Evolutionary conservation across 2,797 vertebrate genomes (phyloP).

Genomic region (Notolabrus celidotus): DNA sequence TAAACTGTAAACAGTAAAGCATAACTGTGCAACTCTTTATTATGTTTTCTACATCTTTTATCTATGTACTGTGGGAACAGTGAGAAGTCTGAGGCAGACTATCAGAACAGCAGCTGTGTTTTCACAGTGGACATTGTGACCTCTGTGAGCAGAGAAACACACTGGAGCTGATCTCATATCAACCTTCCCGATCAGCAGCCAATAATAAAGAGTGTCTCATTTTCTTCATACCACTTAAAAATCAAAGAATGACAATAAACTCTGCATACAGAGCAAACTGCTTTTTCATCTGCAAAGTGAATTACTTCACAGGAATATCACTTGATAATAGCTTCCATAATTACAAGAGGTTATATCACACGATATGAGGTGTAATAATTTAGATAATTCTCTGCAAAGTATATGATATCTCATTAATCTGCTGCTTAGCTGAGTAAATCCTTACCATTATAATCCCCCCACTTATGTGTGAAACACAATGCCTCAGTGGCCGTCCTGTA

Average conservation of each 20-base stretch:
- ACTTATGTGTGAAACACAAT: conserved; percentile 27
- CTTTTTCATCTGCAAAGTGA: conserved; percentile 30
- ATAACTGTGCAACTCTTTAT: not conserved
- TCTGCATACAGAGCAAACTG: conserved; percentile 1
- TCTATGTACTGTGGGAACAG: conserved; percentile 1
- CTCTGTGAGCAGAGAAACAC: conserved; percentile 35
- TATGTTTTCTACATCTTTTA: conserved; percentile 4
- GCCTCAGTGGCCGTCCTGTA: conserved; percentile 46
- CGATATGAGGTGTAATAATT: conserved; percentile 34
- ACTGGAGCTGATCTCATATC: conserved; percentile 38
- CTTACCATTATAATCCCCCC: conserved; percentile 56
- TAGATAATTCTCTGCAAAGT: conserved; percentile 56
- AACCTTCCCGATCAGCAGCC: conserved; percentile 39
- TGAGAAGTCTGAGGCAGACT: conserved; percentile 16
- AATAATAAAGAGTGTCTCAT: conserved; percentile 36
- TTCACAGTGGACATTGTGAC: conserved; percentile 34
- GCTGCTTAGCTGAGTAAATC: conserved; percentile 60
- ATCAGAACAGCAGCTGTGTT: conserved; percentile 36
- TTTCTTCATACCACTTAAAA: conserved; percentile 16
- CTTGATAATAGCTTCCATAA: conserved; percentile 40
- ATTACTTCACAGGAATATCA: conserved; percentile 30
- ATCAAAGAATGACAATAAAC: not conserved
- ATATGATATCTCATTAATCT: conserved; percentile 69
- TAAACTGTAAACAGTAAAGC: not conserved
- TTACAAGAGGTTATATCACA: conserved; percentile 50